Conservation (phyloP, 2,113 vertebrate genomes). For the Todiramphus saurophagus region DNA sequence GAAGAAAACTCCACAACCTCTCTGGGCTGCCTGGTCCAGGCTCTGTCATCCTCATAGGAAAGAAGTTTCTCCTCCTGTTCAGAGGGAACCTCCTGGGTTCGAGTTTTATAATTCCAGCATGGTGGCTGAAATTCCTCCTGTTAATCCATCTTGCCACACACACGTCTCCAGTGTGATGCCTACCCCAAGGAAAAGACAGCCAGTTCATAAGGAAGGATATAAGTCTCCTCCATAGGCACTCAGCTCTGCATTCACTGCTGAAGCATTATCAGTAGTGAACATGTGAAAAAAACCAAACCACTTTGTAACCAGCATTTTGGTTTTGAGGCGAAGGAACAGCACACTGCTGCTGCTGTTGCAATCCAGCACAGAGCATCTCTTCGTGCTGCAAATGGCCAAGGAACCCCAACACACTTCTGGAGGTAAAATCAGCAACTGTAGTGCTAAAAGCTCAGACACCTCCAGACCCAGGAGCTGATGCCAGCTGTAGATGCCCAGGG, state of each 20-base stretch:
- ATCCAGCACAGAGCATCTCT: not conserved
- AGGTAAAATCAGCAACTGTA: not conserved
- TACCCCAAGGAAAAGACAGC: not conserved
- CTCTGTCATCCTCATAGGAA: no score
- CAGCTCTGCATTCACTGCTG: not conserved
- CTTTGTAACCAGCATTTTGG: accelerated
- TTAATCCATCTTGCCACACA: not conserved
- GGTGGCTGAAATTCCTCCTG: not conserved
- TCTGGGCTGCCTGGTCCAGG: no score
- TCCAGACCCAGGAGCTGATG: not conserved
- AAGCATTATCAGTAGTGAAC: not conserved
- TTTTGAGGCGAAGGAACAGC: not conserved
- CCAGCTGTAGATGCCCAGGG: not conserved
- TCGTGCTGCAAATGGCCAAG: not conserved
- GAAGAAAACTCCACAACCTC: no score
- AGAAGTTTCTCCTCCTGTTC: no score
- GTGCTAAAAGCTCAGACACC: not conserved
- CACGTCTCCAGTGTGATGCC: not conserved
- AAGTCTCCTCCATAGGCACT: not conserved
- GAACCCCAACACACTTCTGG: not conserved
- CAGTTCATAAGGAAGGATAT: not conserved
- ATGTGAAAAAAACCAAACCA: not conserved
- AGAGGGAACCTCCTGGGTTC: no score
- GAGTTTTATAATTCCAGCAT: not conserved
- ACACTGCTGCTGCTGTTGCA: no score